A percentile compares a stretch with the other conserved stretches of the same genome.
phyloP scores from a whole-genome alignment of 2,113 vertebrate species.

The Phodopus roborovskii region DNA sequence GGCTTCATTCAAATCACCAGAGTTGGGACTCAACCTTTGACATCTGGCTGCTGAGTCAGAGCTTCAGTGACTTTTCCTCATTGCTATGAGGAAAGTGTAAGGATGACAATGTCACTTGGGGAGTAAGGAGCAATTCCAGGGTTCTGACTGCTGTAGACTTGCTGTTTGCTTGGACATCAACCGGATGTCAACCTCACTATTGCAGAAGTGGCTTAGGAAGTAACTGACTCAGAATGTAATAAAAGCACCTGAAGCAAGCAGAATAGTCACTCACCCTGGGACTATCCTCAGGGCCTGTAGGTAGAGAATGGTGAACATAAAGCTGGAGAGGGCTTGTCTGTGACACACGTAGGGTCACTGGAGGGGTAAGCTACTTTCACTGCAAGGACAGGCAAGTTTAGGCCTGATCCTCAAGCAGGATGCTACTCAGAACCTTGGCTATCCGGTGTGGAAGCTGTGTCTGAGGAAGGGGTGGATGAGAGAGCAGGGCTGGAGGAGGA shows the following conservation, averaged over 20 bases:
- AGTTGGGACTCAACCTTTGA: background rate
- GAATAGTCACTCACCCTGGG: no score
- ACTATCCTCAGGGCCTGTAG: background rate
- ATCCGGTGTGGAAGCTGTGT: background rate
- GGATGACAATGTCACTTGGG: background rate
- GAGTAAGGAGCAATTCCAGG: background rate
- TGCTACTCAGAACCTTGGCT: background rate
- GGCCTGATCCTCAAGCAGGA: background rate
- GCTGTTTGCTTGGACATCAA: background rate
- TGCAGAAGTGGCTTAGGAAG: background rate
- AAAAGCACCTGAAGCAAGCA: background rate
- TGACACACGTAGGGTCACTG: background rate
- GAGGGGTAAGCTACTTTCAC: background rate
- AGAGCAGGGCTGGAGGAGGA: background rate
- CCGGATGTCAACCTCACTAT: background rate
- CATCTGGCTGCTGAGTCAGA: background rate
- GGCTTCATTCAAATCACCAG: background rate
- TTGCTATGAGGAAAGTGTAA: background rate
- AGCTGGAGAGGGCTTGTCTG: background rate
- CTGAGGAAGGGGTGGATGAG: background rate
- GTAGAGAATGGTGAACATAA: background rate
- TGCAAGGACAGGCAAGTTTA: background rate
- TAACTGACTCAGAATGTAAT: background rate
- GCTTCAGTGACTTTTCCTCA: background rate
- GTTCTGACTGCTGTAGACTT: background rate